Evolutionary conservation across 2,113 vertebrate genomes (phyloP).

Genomic region (Planiliza haematocheilus): DNA sequence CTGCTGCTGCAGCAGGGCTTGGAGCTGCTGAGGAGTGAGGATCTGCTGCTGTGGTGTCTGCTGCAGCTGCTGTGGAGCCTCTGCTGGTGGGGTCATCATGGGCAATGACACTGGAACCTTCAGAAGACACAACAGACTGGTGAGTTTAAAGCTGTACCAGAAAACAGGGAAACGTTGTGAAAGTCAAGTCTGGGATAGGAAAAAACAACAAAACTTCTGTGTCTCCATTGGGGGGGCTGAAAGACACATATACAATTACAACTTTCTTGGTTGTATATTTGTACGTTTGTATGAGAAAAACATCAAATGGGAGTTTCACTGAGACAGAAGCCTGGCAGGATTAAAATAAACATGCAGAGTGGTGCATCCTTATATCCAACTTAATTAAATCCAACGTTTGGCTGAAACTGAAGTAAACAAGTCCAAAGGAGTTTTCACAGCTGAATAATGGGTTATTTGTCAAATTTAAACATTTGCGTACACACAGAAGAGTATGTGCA

Average conservation of each 20-base stretch:
- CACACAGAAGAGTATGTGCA: background rate
- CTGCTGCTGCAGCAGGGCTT: conserved; percentile 83
- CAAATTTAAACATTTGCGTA: background rate
- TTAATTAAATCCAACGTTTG: conserved; percentile 12
- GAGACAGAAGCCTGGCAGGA: background rate
- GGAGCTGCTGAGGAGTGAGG: conserved; percentile 83
- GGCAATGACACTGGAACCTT: conserved; percentile 76
- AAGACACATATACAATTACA: background rate
- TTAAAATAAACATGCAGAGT: background rate
- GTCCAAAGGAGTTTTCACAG: background rate
- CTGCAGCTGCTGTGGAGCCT: conserved; percentile 80
- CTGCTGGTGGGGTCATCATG: conserved; percentile 83
- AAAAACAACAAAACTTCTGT: background rate
- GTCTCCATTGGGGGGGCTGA: conserved; percentile 1
- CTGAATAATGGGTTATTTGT: conserved; percentile 23
- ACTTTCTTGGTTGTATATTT: background rate
- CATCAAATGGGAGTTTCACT: background rate
- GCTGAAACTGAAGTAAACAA: conserved; percentile 25
- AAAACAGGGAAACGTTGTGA: background rate
- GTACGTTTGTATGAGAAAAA: background rate
- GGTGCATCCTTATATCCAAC: background rate
- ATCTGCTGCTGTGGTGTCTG: conserved; percentile 77
- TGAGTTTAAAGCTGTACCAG: background rate
- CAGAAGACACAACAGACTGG: background rate
- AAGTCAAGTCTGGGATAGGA: background rate